Evolutionary conservation across 2,113 vertebrate species (phyloP), one percentile per base, ranked within the genome.

Genomic region (Chlorodrepanis virens): DNA sequence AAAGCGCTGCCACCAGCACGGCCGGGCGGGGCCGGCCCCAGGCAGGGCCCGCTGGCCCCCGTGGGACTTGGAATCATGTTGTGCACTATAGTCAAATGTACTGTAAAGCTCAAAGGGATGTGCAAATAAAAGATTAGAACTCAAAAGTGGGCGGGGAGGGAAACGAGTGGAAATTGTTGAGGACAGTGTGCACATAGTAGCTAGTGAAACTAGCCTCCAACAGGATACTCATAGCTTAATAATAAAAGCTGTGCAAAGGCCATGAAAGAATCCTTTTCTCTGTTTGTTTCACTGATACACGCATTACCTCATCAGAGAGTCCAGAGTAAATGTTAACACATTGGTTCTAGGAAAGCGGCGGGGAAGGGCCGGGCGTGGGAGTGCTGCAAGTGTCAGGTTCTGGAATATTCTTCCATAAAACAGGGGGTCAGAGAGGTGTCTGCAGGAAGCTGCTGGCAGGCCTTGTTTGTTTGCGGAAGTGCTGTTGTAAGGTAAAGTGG

Each of bases 31-130:
- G 97, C 98, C 98, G 98, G 94, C 98, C 98, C 96, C 98, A 98
- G 98, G 88, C 97, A 95, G 97, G 96, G 97, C 96, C 98, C 93
- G 31, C 80, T 92, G 96, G 98, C 97, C 95, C 96, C 98, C 97
- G 97, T 88, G 97, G 96, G 98, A 98, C 98, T 99, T 98, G 98
- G 98, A 99, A 98, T 98, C 98, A 98, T 98, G 97, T 98, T 98
- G 99, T 99, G 99, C 99, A 99, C 99, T 99, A 99, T 98, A 98
- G 99, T 99, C 98, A 99, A 98, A 98, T 98, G 98, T 99, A 99
- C 99, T 99, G 99, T 99, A 99, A 99, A 99, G 98, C 98, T 98
- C 98, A 99, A 99, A 99, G 99, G 99, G 99, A 99, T 98, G 98
- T 99, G 98, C 98, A 99, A 98, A 99, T 98, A 97, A 95, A 97